Conservation (phyloP, 2,888 invertebrate genomes). For the Xanthia togata region DNA sequence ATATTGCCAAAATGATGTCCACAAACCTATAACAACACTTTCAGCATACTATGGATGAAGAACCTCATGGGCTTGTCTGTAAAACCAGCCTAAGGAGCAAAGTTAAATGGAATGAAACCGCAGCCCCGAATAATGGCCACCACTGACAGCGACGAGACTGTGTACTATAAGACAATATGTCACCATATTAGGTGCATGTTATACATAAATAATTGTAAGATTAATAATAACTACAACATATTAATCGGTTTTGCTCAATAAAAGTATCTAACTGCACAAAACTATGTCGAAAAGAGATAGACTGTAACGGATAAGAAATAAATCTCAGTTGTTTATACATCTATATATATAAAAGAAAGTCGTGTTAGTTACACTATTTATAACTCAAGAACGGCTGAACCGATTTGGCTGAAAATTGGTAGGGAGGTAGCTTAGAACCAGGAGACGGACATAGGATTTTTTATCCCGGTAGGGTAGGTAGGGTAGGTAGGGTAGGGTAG, state of each 20-base stretch:
- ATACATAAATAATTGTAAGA: neutral
- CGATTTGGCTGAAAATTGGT: too few relatives aligned
- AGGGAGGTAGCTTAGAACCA: too few relatives aligned
- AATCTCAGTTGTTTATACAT: neutral
- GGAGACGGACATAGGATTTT: too few relatives aligned
- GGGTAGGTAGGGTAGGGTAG: too few relatives aligned
- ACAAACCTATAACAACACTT: neutral
- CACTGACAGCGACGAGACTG: constrained; percentile 36
- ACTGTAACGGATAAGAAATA: neutral
- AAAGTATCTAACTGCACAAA: too few relatives aligned
- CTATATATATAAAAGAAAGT: too few relatives aligned
- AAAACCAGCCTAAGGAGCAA: constrained; percentile 58
- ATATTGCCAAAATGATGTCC: neutral
- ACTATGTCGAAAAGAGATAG: neutral
- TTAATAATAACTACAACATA: constrained; percentile 21
- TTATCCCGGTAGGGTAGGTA: too few relatives aligned
- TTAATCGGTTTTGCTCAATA: neutral
- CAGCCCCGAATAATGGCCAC: constrained; percentile 66
- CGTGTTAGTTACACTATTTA: too few relatives aligned
- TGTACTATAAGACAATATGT: constrained; percentile 28
- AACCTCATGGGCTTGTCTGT: constrained; percentile 18
- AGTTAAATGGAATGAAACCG: constrained; percentile 81
- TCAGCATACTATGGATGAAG: neutral
- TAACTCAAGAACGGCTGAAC: too few relatives aligned
- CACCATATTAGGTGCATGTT: constrained; percentile 16